A percentile compares a stretch with the other conserved stretches of the same genome.
Conservation (phyloP, 2,888 invertebrate genomes). For the Cabera pusaria region DNA sequence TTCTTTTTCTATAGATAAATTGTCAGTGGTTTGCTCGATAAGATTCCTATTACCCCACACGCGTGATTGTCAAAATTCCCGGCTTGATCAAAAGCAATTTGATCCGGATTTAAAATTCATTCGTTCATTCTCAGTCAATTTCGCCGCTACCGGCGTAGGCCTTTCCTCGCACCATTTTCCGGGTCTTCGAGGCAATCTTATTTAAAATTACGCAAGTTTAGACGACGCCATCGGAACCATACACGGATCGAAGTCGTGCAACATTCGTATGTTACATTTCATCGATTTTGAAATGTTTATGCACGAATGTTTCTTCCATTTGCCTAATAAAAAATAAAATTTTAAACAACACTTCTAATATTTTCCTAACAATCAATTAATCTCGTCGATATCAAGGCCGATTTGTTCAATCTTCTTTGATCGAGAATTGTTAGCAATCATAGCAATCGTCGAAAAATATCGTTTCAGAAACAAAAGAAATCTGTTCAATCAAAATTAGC, state of each 20-base stretch:
- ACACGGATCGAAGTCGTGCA: slow-evolving; percentile 9
- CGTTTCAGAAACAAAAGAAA: slow-evolving; percentile 52
- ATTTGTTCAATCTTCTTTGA: slow-evolving; percentile 48
- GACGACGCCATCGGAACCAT: slow-evolving; percentile 16
- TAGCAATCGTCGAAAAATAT: slow-evolving; percentile 38
- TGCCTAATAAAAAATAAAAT: slow-evolving; percentile 34
- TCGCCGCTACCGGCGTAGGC: slow-evolving; percentile 25
- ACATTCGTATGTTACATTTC: slow-evolving; percentile 22
- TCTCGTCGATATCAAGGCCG: slow-evolving; percentile 37
- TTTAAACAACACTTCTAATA: slow-evolving; percentile 44
- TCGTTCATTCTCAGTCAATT: slow-evolving; percentile 37
- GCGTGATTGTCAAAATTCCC: slow-evolving; percentile 32
- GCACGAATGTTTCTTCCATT: slow-evolving; percentile 18
- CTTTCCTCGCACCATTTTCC: slow-evolving; percentile 27
- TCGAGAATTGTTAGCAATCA: slow-evolving; percentile 48
- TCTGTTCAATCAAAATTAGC: slow-evolving; percentile 60
- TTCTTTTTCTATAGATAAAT: slow-evolving; percentile 30
- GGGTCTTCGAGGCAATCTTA: slow-evolving; percentile 30
- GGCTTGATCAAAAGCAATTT: slow-evolving; percentile 37
- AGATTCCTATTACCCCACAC: slow-evolving; percentile 29
- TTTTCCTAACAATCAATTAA: slow-evolving; percentile 49
- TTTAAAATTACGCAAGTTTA: slow-evolving; percentile 33
- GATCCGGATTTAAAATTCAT: slow-evolving; percentile 39
- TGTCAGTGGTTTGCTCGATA: slow-evolving; percentile 28
- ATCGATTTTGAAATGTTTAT: slow-evolving; percentile 20